A percentile compares a stretch with the other conserved stretches of the same genome.
These are phyloP conservation scores for Penelope pileata DNA, from an alignment of 2,113 vertebrate genomes.

Conservation along the genomic window DNA sequence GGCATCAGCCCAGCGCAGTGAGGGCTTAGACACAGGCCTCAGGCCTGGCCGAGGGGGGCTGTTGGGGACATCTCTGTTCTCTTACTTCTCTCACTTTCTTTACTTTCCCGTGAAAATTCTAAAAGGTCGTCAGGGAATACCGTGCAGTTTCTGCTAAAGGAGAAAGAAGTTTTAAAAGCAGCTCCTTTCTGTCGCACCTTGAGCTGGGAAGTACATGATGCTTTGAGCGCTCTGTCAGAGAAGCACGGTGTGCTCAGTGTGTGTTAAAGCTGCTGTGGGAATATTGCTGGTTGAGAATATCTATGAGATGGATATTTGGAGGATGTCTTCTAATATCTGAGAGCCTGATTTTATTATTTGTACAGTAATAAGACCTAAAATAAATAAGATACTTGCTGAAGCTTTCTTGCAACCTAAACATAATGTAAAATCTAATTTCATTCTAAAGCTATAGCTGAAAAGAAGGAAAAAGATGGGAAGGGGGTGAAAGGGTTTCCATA, in stretches of 20 bases:
- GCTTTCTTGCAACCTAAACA: conserved; percentile 6
- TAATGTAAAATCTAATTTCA: conserved; percentile 19
- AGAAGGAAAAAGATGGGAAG: not conserved
- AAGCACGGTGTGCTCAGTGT: not conserved
- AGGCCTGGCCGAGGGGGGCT: not conserved
- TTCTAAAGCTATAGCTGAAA: not conserved
- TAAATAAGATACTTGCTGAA: not conserved
- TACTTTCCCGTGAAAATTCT: not conserved
- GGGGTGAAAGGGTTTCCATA: not conserved
- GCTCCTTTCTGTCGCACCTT: not conserved
- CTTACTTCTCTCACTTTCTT: rapidly evolving
- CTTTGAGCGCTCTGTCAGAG: conserved; percentile 20
- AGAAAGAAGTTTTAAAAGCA: conserved; percentile 3
- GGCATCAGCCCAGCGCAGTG: not conserved
- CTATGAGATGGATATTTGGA: conserved; percentile 5
- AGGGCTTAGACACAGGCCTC: not conserved
- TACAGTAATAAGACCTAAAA: not conserved
- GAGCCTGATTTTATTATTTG: conserved; percentile 25
- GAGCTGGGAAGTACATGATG: not conserved
- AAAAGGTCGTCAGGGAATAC: not conserved
- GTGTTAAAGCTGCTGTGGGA: not conserved
- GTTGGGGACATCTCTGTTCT: not conserved
- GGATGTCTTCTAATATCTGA: conserved; percentile 19
- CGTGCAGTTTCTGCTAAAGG: not conserved
- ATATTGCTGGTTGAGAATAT: not conserved